Evolutionary conservation across 2,113 vertebrate species (phyloP), one percentile per base, ranked within the genome.

Genomic region (Haplochromis burtoni): DNA sequence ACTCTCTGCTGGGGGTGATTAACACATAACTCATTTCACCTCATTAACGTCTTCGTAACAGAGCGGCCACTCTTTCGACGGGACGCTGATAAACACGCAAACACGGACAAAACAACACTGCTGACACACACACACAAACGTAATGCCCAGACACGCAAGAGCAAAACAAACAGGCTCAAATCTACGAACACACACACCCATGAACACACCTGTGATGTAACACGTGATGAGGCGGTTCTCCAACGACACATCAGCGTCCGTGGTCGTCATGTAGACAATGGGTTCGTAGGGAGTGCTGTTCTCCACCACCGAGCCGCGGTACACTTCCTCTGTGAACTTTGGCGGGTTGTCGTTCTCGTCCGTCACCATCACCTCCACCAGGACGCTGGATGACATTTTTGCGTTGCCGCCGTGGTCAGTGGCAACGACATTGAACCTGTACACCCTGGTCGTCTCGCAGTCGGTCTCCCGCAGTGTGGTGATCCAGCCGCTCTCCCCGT

Each of bases 311-410:
- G 97, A 98, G 11, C 97, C 98, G 49, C 91, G 97, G 87, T 98
- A 98, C 54, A 96, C 88, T 16, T 97, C 96, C 1, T 97, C 96
- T 7, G 97, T 96, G 91, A 99, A 99, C 51, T 82, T 96, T 0
- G 99, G 98, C 3, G 98, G 96, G 2, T 98, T 99, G 92, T 99
- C 99, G 6, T 99, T 99, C 91, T 99, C 98, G 14, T 99, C 99
- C 2, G 96, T 97, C 78, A 99, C 92, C 2, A 95, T 97, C 78
- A 99, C 98, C 86, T 99, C 98, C 63, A 99, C 97, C 90, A 98
- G 89, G 54, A 97, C 97, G 24, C 97, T 97, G 85, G 99, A 99
- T 3, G 98, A 98, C 4, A 99, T 95, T 88, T 97, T 97, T 9
- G 96, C 83, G 57, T 97, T 95, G 26, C 93, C 96, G 9, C 99